Evolutionary conservation across 2,797 vertebrate species (phyloP).

Genomic region (Nyctibius grandis): DNA sequence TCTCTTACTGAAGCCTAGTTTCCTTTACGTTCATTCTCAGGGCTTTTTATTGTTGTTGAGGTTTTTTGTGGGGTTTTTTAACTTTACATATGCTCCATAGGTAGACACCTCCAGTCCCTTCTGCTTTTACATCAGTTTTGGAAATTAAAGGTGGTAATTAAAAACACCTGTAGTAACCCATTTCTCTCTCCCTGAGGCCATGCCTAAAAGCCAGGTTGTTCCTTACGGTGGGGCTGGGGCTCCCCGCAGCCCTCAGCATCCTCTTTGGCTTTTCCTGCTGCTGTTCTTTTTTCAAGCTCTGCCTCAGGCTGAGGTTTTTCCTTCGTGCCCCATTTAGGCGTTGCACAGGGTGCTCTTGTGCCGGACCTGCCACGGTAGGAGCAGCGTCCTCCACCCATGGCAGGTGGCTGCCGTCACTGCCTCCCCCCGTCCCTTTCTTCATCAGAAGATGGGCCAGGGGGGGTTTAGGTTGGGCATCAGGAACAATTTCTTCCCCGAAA

Average conservation of each 20-base stretch:
- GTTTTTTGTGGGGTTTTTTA: not conserved
- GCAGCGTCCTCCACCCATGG: too few species aligned
- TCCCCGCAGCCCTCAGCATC: not conserved
- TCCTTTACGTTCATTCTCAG: rapidly evolving
- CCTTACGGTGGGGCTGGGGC: not conserved
- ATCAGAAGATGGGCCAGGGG: too few species aligned
- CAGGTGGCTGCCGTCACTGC: too few species aligned
- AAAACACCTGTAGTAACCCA: slow-evolving; percentile 71
- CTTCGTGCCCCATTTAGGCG: rapidly evolving
- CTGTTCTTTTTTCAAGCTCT: not conserved
- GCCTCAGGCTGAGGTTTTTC: rapidly evolving
- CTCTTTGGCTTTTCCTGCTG: not conserved
- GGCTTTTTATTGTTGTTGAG: not conserved
- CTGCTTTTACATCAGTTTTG: not conserved
- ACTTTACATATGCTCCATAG: not conserved
- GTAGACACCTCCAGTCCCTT: too few species aligned
- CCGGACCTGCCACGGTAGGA: not conserved
- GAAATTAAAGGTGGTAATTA: slow-evolving; percentile 84
- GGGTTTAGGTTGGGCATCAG: too few species aligned
- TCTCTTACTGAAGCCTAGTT: too few species aligned
- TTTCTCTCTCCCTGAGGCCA: not conserved
- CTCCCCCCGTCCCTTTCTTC: too few species aligned
- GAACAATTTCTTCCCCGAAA: too few species aligned
- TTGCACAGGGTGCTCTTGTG: not conserved
- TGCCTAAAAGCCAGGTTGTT: not conserved